Conservation (phyloP, 2,113 vertebrate species). For the Phalacrocorax brasilianus region DNA sequence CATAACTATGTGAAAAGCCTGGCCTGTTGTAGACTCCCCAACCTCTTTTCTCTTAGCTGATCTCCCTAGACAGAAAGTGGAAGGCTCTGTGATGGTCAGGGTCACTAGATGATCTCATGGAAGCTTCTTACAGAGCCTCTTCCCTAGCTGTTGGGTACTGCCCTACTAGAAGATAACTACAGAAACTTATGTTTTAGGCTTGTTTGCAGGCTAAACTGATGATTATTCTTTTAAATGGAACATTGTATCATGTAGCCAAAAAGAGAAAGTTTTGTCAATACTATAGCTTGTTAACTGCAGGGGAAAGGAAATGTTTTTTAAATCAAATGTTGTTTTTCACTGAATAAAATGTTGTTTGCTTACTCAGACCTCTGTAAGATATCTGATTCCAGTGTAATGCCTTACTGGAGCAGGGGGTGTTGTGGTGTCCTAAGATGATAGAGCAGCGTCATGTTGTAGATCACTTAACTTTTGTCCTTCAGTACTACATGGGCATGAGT, state of each 20-base stretch:
- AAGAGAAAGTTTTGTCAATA: neutral
- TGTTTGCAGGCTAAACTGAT: neutral
- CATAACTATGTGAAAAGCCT: neutral
- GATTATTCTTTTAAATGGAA: neutral
- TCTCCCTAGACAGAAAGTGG: neutral
- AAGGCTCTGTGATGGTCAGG: neutral
- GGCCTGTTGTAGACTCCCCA: neutral
- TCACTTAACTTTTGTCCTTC: neutral
- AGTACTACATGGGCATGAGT: neutral
- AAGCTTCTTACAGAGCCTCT: neutral
- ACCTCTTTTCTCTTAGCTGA: neutral
- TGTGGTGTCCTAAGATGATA: neutral
- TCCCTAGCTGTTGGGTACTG: neutral
- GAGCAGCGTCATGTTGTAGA: neutral
- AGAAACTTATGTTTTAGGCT: neutral
- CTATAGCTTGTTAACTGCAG: neutral
- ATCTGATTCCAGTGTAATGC: neutral
- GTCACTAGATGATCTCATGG: neutral
- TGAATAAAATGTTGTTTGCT: conserved; percentile 2
- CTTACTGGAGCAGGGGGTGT: neutral
- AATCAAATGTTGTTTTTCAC: neutral
- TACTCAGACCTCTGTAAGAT: too few species aligned
- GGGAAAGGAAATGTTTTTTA: neutral
- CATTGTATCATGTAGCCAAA: neutral
- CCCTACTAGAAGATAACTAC: neutral